Evolutionary conservation across 2,888 invertebrate species (phyloP).

Genomic region (Prosapia bicincta): DNA sequence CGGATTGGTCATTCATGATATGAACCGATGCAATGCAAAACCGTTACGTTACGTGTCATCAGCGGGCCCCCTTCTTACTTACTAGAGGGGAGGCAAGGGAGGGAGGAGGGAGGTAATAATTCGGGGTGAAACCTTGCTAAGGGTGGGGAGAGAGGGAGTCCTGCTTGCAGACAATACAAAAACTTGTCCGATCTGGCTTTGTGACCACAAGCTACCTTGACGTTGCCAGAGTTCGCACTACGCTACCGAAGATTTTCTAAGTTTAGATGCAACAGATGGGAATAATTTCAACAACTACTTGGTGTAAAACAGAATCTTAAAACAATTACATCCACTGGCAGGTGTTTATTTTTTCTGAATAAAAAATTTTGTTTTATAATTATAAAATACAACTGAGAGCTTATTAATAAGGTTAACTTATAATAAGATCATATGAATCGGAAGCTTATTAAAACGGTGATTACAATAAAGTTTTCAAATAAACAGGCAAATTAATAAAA

Average conservation of each 20-base stretch:
- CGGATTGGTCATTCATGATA: neutral
- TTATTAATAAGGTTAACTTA: too few relatives aligned
- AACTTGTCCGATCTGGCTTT: neutral
- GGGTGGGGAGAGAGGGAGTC: neutral
- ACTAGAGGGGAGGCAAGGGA: neutral
- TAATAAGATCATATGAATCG: too few relatives aligned
- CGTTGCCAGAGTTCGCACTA: neutral
- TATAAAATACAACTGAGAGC: too few relatives aligned
- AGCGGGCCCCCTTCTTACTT: neutral
- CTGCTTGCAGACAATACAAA: neutral
- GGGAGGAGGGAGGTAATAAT: slow-evolving; percentile 2
- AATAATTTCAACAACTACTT: too few relatives aligned
- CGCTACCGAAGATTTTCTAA: neutral
- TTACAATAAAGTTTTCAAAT: too few relatives aligned
- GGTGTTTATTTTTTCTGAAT: too few relatives aligned
- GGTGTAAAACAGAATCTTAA: too few relatives aligned
- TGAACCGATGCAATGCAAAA: neutral
- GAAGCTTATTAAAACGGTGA: too few relatives aligned
- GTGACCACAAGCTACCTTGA: neutral
- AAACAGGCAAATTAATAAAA: too few relatives aligned
- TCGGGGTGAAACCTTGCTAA: neutral
- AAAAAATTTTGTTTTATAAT: too few relatives aligned
- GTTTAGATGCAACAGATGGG: too few relatives aligned
- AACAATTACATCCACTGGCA: too few relatives aligned
- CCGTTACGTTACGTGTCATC: neutral